Evolutionary conservation across 37 sponge, comb jelly and placozoan species (phyloP).

Genomic region (Dysidea cf. avara): DNA sequence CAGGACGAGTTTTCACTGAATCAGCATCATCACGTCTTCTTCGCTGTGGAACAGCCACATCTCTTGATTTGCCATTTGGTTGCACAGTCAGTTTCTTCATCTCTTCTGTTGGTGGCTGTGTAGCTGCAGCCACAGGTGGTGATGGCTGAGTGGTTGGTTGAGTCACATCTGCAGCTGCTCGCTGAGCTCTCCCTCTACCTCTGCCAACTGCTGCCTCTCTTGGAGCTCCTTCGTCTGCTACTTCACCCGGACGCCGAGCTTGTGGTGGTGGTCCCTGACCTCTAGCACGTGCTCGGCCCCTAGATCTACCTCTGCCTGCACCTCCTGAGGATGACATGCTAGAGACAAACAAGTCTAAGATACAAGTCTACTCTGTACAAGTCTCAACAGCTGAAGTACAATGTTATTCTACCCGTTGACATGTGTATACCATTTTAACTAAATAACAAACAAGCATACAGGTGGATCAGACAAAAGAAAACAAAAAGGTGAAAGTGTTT

Average conservation of each 20-base stretch:
- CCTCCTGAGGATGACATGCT: background rate
- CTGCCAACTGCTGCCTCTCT: conserved; percentile 29
- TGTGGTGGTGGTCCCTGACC: background rate
- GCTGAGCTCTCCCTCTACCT: conserved; percentile 50
- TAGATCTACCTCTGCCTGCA: conserved; percentile 36
- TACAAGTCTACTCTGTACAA: too few relatives aligned
- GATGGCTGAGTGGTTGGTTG: background rate
- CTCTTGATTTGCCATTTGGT: too few relatives aligned
- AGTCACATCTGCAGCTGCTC: background rate
- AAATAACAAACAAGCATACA: too few relatives aligned
- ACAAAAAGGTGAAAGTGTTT: too few relatives aligned
- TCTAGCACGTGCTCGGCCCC: conserved; percentile 52
- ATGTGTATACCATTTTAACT: too few relatives aligned
- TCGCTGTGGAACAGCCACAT: background rate
- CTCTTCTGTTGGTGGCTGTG: too few relatives aligned
- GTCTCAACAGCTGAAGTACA: too few relatives aligned
- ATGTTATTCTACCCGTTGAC: too few relatives aligned
- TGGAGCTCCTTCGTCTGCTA: background rate
- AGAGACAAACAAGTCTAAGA: too few relatives aligned
- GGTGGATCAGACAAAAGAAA: too few relatives aligned
- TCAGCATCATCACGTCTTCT: conserved; percentile 11
- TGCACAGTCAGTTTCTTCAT: too few relatives aligned
- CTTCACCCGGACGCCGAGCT: conserved; percentile 51
- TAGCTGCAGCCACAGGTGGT: background rate
- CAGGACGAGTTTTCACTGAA: conserved; percentile 60